Evolutionary conservation across 1,140 invertebrate genomes (phyloP).

Genomic region (Phymastichus coffea): DNA sequence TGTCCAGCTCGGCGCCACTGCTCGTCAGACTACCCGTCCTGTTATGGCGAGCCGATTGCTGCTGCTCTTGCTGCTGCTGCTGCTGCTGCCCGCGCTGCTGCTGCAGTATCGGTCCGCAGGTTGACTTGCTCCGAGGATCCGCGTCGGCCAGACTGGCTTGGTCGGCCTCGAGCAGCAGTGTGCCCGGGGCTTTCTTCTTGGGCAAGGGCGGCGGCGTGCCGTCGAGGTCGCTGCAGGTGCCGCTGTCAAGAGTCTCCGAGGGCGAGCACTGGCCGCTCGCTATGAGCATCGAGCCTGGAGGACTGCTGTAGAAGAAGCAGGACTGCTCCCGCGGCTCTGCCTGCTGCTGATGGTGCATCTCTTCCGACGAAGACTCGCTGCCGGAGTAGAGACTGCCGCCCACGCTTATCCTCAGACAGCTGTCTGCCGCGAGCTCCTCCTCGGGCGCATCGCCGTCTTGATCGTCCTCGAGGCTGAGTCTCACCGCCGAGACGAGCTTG

Average conservation of each 20-base stretch:
- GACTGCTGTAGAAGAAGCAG: slow-evolving; percentile 61
- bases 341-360: background rate
- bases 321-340: slow-evolving; percentile 13
- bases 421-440: slow-evolving; percentile 22
- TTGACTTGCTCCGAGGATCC: slow-evolving; percentile 52
- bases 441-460: background rate
- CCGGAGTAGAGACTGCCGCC: background rate
- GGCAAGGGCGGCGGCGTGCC: slow-evolving; percentile 70
- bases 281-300: slow-evolving; percentile 57
- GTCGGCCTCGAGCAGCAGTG: slow-evolving; percentile 35
- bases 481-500: slow-evolving; percentile 39
- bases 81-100: background rate
- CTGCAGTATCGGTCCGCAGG: slow-evolving; percentile 48
- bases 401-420: background rate
- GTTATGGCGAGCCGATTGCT: slow-evolving; percentile 36
- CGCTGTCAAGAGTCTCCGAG: slow-evolving; percentile 76
- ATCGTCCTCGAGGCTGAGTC: slow-evolving; percentile 43
- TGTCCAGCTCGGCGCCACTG: slow-evolving; percentile 63
- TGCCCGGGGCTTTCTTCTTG: slow-evolving; percentile 61
- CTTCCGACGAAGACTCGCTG: background rate
- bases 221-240: slow-evolving; percentile 79
- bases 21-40: slow-evolving; percentile 59
- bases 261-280: slow-evolving; percentile 78
- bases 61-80: background rate
- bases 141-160: slow-evolving; percentile 47